Percentiles rank a stretch among this genome's conserved stretches.
phyloP scores from a whole-genome alignment of 2,113 vertebrate genomes.

The Grammomys dolichurus region DNA sequence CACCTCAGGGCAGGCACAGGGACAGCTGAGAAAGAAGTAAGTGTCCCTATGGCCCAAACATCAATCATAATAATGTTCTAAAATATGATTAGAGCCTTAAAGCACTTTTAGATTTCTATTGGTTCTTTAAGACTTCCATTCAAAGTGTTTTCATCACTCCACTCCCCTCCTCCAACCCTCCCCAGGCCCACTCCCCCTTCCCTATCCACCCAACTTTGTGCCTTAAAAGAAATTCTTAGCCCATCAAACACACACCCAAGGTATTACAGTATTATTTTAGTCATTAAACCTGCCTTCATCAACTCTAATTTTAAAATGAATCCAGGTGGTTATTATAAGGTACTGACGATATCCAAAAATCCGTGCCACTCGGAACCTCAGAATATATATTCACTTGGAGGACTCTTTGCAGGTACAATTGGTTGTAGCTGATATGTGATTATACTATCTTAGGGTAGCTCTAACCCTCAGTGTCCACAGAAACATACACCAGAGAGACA shows the following conservation, averaged over 20 bases:
- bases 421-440: not conserved
- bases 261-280: not conserved
- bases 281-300: not conserved
- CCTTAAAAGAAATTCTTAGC: not conserved
- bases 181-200: not conserved
- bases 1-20: not conserved
- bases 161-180: not conserved
- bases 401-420: not conserved
- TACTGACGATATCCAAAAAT: not conserved
- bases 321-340: not conserved
- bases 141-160: not conserved
- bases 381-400: not conserved
- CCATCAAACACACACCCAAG: not conserved
- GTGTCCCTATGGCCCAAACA: not conserved
- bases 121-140: not conserved
- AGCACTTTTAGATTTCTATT: not conserved
- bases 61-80: not conserved
- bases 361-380: not conserved
- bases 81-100: not conserved
- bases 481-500: not conserved
- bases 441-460: too few species aligned
- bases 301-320: constrained; percentile 8
- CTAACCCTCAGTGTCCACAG: not conserved
- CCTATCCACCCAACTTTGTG: not conserved
- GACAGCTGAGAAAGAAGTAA: not conserved